Conservation (phyloP, 2,888 invertebrate species). For the Epinotia brunnichana region DNA sequence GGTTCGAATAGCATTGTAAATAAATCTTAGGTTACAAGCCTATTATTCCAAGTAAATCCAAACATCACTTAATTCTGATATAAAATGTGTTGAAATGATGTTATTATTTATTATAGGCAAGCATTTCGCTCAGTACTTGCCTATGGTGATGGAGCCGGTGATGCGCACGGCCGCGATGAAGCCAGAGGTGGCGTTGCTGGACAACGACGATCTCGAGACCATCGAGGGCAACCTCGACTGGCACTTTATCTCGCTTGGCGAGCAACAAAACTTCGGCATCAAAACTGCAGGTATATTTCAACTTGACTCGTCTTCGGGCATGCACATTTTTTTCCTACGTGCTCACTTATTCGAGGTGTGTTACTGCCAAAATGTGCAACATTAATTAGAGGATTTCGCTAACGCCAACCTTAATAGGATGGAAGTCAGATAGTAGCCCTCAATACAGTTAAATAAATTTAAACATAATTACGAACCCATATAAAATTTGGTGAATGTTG, state of each 20-base stretch:
- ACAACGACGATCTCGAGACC: slow-evolving; percentile 92
- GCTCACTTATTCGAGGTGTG: slow-evolving; percentile 65
- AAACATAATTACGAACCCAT: not conserved
- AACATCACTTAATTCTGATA: not conserved
- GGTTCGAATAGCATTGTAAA: no score
- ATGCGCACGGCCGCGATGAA: slow-evolving; percentile 96
- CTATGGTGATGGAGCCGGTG: slow-evolving; percentile 97
- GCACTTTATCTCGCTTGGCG: slow-evolving; percentile 97
- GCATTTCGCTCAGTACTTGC: slow-evolving; percentile 95
- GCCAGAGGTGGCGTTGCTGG: slow-evolving; percentile 95
- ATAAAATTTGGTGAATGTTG: not conserved
- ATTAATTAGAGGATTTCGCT: slow-evolving; percentile 77
- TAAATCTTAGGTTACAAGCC: no score
- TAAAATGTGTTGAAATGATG: not conserved
- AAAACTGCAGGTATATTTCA: slow-evolving; percentile 88
- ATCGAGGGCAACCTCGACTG: slow-evolving; percentile 95
- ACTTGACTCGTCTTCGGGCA: slow-evolving; percentile 13
- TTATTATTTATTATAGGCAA: slow-evolving; percentile 78
- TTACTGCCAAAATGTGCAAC: slow-evolving; percentile 77
- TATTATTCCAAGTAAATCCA: not conserved
- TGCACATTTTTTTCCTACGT: slow-evolving; percentile 70
- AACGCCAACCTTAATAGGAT: slow-evolving; percentile 73
- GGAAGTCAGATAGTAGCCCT: slow-evolving; percentile 81
- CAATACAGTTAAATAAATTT: slow-evolving; percentile 40
- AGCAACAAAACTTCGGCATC: slow-evolving; percentile 97